Base-by-base conservation (phyloP, 2,888 invertebrate species). In the Clostera curtula region DNA sequence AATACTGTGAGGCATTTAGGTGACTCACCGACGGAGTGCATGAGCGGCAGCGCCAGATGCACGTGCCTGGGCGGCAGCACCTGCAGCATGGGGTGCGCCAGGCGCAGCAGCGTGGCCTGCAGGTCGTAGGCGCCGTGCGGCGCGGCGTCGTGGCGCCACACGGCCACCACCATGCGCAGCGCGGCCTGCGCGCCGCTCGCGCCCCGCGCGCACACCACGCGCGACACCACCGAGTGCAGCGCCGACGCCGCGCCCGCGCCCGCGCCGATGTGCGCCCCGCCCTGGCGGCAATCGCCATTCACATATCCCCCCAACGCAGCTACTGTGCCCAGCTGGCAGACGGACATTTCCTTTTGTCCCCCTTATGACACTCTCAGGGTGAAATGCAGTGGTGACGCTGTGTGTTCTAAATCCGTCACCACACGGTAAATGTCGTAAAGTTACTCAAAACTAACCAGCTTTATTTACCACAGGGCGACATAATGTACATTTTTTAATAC, bases 21-120 rank as follows among this genome's bases (percentile, higher is more conserved):
- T 8, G n/a, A 56, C 68, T 44, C 3, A 82, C 80, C 79, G 36
- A 82, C 70, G 9, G 75, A 93, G 89, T 27, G 93, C 89, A 86
- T 93, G 89, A 53, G 94, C 69, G 34, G 93, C 90, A 36, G 92
- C 87, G 47, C 66, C 32, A 58, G 53, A 7, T 54, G 87, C 87
- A 52, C 88, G 82, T 40, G 92, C 67, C 10, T 87, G 84, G 27
- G 89, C 89, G 39, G 86, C 84, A 34, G 90, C 89, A 60, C 90
- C 87, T 30, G 93, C 88, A 68, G 56, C 48, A 95, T 72, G 45
- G 90, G 89, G 50, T 90, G 87, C 16, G 93, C 88, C 2, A 93
- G 87, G 57, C 90, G 88, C 39, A 95, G 72, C 35, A 67, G 45
- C 45, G 65, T 55, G 31, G 64, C 56, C 31, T 65, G 71, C 55